These are phyloP conservation scores for Clarias magur DNA, from an alignment of 2,113 vertebrate genomes.

Conservation along the genomic window DNA sequence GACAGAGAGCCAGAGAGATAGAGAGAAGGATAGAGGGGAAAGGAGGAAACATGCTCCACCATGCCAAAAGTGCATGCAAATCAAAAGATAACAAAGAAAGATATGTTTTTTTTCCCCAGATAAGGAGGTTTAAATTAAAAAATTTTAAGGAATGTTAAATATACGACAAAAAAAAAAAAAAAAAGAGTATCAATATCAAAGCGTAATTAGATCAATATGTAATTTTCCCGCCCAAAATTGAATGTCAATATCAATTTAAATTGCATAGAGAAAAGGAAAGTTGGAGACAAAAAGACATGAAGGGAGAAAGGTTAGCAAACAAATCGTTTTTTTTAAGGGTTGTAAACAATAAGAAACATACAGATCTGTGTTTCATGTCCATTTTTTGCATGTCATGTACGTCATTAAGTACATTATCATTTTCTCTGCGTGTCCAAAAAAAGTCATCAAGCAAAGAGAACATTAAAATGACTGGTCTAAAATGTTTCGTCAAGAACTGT, in stretches of 20 bases:
- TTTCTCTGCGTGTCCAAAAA: too few relatives aligned
- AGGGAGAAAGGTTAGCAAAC: constrained; percentile 61
- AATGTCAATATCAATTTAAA: constrained; percentile 18
- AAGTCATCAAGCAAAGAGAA: too few relatives aligned
- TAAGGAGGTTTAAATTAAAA: background rate
- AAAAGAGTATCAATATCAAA: constrained; percentile 10
- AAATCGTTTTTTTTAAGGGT: background rate
- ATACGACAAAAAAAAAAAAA: constrained; percentile 34
- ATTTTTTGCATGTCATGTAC: background rate
- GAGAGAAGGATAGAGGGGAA: constrained; percentile 45
- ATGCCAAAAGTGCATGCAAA: constrained; percentile 61
- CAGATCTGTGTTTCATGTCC: background rate
- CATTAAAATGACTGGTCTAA: too few relatives aligned
- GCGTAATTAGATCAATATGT: constrained; percentile 29
- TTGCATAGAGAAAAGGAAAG: constrained; percentile 55
- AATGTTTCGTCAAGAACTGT: too few relatives aligned
- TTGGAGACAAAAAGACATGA: constrained; percentile 67
- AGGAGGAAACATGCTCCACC: constrained; percentile 58
- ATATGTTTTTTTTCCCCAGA: constrained; percentile 26
- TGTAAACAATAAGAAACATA: background rate
- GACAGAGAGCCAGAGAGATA: constrained; percentile 14
- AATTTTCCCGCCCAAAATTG: constrained; percentile 50
- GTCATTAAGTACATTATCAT: too few relatives aligned
- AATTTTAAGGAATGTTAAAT: constrained; percentile 33
- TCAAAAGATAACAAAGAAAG: constrained; percentile 38